These are phyloP conservation scores for Fissipunctia ypsillon DNA, from an alignment of 2,888 invertebrate species.

Conservation along the genomic window DNA sequence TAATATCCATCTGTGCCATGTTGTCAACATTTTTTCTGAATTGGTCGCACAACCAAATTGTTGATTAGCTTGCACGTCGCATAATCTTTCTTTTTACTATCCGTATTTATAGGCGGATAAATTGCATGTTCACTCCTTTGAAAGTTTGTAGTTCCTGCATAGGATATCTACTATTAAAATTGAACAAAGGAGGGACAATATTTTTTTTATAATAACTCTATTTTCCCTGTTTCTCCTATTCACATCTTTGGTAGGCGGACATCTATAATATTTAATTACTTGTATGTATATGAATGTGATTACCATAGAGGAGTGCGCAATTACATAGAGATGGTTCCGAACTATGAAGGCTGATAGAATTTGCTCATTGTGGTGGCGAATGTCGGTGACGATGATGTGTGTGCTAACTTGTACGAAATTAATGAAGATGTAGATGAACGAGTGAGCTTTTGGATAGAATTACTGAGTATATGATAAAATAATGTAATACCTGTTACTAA, in stretches of 20 bases:
- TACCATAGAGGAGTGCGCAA: slow-evolving; percentile 18
- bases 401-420: slow-evolving; percentile 61
- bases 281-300: slow-evolving; percentile 36
- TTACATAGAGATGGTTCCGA: slow-evolving; percentile 49
- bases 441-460: slow-evolving; percentile 26
- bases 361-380: slow-evolving; percentile 73
- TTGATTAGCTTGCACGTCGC: slow-evolving; percentile 43
- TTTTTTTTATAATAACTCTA: not conserved
- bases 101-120: slow-evolving; percentile 12
- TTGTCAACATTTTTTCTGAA: slow-evolving; percentile 29
- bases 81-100: slow-evolving; percentile 22
- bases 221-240: not conserved
- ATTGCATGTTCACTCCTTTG: slow-evolving; percentile 48
- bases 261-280: slow-evolving; percentile 1
- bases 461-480: slow-evolving; percentile 43
- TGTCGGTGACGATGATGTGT: slow-evolving; percentile 27
- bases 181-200: not conserved
- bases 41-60: slow-evolving; percentile 47
- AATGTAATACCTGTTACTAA: slow-evolving; percentile 18
- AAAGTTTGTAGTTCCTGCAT: slow-evolving; percentile 14
- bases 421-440: slow-evolving; percentile 32
- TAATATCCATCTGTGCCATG: slow-evolving; percentile 16
- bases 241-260: slow-evolving; percentile 17
- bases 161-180: slow-evolving; percentile 27
- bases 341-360: slow-evolving; percentile 76